Percentiles rank a stretch among this genome's conserved stretches.
These are phyloP conservation scores for Patiria miniata DNA, from an alignment of 35 echinoderm and acorn worm genomes.

Conservation along the genomic window DNA sequence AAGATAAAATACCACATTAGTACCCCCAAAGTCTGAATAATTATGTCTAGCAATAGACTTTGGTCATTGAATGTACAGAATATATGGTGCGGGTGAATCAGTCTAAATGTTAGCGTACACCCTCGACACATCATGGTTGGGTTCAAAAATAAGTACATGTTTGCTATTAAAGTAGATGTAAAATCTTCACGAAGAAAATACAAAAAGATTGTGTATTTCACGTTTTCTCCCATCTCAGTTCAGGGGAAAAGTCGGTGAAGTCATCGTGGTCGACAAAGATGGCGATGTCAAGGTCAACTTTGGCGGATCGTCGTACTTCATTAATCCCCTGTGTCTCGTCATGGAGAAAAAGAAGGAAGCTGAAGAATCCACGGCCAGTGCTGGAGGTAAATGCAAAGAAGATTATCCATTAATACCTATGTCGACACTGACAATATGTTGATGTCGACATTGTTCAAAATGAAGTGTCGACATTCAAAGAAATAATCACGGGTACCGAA, in stretches of 20 bases:
- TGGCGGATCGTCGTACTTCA: neutral
- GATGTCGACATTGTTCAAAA: neutral
- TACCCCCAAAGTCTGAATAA: no score
- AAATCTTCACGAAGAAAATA: no score
- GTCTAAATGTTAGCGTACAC: no score
- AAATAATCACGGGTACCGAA: no score
- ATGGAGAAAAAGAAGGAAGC: neutral
- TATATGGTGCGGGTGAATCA: no score
- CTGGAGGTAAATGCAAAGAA: neutral
- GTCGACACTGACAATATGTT: neutral
- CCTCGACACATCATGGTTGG: no score
- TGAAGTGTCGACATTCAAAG: neutral
- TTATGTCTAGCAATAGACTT: no score
- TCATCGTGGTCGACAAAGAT: constrained; percentile 31
- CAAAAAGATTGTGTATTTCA: neutral
- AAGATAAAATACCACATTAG: no score
- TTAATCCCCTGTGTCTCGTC: constrained; percentile 19
- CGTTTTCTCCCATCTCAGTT: neutral
- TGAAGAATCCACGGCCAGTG: neutral
- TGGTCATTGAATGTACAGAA: no score
- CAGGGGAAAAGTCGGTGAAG: constrained; percentile 23
- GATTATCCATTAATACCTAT: neutral
- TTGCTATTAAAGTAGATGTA: no score
- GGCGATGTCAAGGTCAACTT: constrained; percentile 30
- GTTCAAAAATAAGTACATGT: no score